Evolutionary conservation across 2,113 vertebrate genomes (phyloP).

Genomic region (Bolborhynchus lineola): DNA sequence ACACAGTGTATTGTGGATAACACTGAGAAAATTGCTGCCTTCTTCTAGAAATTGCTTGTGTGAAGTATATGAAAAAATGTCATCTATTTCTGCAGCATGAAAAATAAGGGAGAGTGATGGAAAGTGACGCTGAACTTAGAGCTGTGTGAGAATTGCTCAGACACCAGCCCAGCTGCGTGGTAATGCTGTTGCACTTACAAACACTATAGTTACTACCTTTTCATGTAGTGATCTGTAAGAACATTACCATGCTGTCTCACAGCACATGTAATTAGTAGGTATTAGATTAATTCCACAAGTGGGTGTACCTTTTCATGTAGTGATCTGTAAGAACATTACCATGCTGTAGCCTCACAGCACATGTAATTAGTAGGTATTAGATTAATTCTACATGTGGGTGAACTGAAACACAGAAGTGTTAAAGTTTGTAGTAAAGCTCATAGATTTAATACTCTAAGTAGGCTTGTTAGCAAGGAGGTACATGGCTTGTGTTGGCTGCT

Average conservation of each 20-base stretch:
- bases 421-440: neutral
- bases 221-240: neutral
- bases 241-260: neutral
- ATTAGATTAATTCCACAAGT: neutral
- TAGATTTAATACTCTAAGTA: neutral
- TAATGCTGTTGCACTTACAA: neutral
- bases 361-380: neutral
- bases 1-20: neutral
- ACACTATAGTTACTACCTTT: neutral
- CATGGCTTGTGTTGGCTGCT: accelerated
- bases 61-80: neutral
- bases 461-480: neutral
- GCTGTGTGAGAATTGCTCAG: neutral
- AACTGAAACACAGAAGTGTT: neutral
- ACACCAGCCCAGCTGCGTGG: neutral
- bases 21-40: neutral
- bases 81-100: neutral
- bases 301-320: neutral
- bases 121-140: neutral
- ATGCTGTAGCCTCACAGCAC: neutral
- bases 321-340: neutral
- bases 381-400: neutral
- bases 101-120: neutral
- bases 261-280: neutral
- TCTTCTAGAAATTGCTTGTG: neutral